A percentile compares a stretch with the other conserved stretches of the same genome.
Conservation (phyloP, 2,113 vertebrate genomes). For the Mohoua ochrocephala region DNA sequence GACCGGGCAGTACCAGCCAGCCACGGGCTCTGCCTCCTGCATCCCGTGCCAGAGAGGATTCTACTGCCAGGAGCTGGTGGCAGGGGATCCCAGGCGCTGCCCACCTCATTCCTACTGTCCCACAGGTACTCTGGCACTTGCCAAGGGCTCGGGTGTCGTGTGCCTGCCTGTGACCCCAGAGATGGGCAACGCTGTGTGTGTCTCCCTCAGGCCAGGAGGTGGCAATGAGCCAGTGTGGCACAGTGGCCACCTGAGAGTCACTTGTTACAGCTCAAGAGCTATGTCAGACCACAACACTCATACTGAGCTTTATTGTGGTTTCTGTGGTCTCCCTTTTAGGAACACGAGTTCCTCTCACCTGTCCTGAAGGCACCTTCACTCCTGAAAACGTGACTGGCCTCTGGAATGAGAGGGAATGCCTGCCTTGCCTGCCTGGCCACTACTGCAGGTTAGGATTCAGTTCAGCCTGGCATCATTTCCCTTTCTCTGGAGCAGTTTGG, state of each 20-base stretch:
- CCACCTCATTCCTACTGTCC: slow-evolving; percentile 87
- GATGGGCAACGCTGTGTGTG: neutral
- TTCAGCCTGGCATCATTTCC: neutral
- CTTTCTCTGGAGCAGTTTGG: neutral
- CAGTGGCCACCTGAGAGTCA: neutral
- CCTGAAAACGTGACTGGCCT: slow-evolving; percentile 71
- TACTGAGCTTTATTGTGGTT: neutral
- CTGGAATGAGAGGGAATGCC: slow-evolving; percentile 78
- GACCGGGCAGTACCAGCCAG: slow-evolving; percentile 84
- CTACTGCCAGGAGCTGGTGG: slow-evolving; percentile 82
- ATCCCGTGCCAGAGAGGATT: slow-evolving; percentile 83
- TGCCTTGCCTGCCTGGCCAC: slow-evolving; percentile 81
- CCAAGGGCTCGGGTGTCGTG: neutral
- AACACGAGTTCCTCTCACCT: slow-evolving; percentile 74
- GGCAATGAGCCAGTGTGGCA: neutral
- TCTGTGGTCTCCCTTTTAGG: slow-evolving; percentile 60
- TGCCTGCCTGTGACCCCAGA: neutral
- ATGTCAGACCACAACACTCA: neutral
- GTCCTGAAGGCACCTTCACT: slow-evolving; percentile 87
- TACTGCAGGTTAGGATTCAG: slow-evolving; percentile 80
- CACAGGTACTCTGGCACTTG: slow-evolving; percentile 68
- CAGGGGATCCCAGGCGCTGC: slow-evolving; percentile 74
- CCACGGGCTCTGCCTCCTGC: slow-evolving; percentile 76
- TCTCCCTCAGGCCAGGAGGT: neutral
- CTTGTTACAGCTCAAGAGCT: rapidly evolving